Evolutionary conservation across 1,140 invertebrate species (phyloP), one percentile per base, ranked within the genome.

Genomic region (Magallana angulata): DNA sequence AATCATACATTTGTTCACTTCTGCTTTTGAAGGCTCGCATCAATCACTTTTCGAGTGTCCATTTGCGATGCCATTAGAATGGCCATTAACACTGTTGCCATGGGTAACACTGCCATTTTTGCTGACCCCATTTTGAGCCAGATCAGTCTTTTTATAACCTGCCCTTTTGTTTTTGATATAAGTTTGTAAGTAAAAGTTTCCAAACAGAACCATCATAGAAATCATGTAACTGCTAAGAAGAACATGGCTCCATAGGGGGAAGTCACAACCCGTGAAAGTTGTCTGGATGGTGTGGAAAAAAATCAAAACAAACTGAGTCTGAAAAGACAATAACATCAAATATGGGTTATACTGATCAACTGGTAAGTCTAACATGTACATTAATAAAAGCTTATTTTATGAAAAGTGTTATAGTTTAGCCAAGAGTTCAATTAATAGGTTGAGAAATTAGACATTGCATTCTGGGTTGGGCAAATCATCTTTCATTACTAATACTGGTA

Each of bases 101-200:
- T 48, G 68, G 18, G 24, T 18, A 7, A 71, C 18, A 71, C 68
- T 71, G 24, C 24, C 24, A 82, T 82, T 57, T 82, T 82, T 58
- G 7, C 16, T 24, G 12, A 16, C 18, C 8, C 85, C 85, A 85
- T 85, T 85, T n/a, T 68, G 57, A 85, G n/a, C 11, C 9, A 80
- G 62, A 7, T 86, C 85, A 60, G 80, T n/a, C 36, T 86, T 86
- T 82, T 82, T 86, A 36, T 80, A 30, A 14, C 24, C 18, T 18
- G 36, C 76, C 12, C 76, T 80, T 57, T 86, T 87, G 11, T 88
- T 89, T 80, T 90, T 92, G 82, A 93, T 92, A 87, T 95, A 95
- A 3, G 95, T 93, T 85, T 95, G 93, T 68, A 95, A 90, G 92
- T 95, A 95, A 91, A 96, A 96, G 91, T 95, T 95, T 57, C 94